These are phyloP conservation scores for Ancistrus triradiatus DNA, from an alignment of 2,113 vertebrate species.

Conservation along the genomic window DNA sequence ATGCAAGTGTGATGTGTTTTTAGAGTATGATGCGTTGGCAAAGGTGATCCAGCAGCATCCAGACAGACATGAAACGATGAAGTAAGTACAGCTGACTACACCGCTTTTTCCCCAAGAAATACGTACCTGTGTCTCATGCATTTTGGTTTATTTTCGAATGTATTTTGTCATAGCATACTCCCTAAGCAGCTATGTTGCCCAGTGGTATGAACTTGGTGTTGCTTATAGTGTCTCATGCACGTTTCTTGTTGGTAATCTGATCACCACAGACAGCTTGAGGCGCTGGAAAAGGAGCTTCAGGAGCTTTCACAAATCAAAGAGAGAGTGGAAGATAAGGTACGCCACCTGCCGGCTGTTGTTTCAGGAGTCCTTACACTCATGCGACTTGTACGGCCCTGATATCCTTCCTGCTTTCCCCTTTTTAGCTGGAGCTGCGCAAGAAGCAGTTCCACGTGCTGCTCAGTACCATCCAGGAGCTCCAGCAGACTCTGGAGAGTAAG, in stretches of 20 bases:
- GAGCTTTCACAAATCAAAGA: slow-evolving; percentile 94
- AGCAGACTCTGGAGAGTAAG: slow-evolving; percentile 97
- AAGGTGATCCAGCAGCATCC: slow-evolving; percentile 97
- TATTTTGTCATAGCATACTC: no score
- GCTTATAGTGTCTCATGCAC: no score
- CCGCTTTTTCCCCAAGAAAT: no score
- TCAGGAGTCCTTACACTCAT: no score
- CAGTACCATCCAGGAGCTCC: slow-evolving; percentile 95
- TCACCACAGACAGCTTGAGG: slow-evolving; percentile 81
- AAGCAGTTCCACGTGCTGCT: slow-evolving; percentile 97
- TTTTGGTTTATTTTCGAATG: not conserved
- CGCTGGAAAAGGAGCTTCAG: slow-evolving; percentile 93
- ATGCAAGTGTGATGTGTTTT: slow-evolving; percentile 1
- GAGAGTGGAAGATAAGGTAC: slow-evolving; percentile 94
- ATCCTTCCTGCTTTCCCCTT: not conserved
- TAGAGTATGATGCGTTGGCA: slow-evolving; percentile 96
- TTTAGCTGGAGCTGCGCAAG: slow-evolving; percentile 89
- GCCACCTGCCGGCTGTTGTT: no score
- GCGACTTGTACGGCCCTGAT: no score
- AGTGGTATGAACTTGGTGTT: not conserved
- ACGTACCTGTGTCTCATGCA: not conserved
- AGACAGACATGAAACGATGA: slow-evolving; percentile 91
- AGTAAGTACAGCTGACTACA: slow-evolving; percentile 80
- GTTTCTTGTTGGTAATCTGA: no score
- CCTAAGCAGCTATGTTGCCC: not conserved